Evolutionary conservation across 2,797 vertebrate genomes (phyloP).

Genomic region (Spinus olivaceus): DNA sequence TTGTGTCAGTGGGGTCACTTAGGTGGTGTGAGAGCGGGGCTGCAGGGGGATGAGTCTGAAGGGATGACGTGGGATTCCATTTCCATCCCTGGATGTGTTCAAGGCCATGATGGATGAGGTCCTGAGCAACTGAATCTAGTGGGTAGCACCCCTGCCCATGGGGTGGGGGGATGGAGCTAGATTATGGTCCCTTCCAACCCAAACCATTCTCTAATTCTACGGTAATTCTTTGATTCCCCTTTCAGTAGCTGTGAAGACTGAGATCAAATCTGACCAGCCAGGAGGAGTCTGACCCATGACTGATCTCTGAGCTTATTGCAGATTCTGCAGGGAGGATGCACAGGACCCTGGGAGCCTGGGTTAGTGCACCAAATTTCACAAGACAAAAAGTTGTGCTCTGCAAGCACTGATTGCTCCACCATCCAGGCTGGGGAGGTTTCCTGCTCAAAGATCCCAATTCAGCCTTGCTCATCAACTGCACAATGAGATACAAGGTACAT

Average conservation of each 20-base stretch:
- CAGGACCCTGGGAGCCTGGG: background rate
- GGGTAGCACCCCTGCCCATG: background rate
- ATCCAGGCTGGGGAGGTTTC: background rate
- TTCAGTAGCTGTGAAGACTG: background rate
- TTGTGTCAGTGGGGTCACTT: background rate
- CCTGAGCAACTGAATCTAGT: background rate
- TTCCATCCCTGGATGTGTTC: background rate
- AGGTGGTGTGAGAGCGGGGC: background rate
- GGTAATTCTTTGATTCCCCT: background rate
- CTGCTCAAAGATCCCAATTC: background rate
- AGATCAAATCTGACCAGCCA: background rate
- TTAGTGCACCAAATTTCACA: background rate
- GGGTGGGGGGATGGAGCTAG: background rate
- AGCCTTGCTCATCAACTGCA: background rate
- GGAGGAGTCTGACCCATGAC: background rate
- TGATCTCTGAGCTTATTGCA: background rate
- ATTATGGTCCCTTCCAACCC: background rate
- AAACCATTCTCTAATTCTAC: background rate
- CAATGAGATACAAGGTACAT: background rate
- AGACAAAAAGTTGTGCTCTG: background rate
- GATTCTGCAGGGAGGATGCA: background rate
- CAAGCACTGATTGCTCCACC: rapidly evolving
- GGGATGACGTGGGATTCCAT: background rate
- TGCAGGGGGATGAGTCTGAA: background rate
- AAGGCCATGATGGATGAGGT: background rate